phyloP scores from a whole-genome alignment of 2,797 vertebrate species.

The Apodemus agrarius region DNA sequence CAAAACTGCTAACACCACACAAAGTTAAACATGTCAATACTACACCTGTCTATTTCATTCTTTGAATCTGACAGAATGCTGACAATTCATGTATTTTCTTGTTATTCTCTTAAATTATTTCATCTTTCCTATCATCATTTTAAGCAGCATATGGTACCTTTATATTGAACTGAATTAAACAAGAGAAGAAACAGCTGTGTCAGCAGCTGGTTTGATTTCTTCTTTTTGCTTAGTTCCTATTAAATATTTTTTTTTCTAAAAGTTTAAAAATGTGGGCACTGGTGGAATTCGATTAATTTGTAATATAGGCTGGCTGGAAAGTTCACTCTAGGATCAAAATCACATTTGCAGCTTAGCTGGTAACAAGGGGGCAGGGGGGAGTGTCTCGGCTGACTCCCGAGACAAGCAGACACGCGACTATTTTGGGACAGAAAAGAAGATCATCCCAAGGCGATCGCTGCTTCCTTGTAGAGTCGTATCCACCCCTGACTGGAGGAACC shows the following conservation, averaged over 20 bases:
- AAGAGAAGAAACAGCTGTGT: constrained; percentile 93
- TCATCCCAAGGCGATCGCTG: constrained; percentile 77
- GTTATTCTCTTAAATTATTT: constrained; percentile 93
- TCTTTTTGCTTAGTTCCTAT: constrained; percentile 92
- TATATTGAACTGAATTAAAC: constrained; percentile 94
- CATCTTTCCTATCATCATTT: constrained; percentile 94
- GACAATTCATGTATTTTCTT: constrained; percentile 95
- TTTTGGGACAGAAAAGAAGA: constrained; percentile 73
- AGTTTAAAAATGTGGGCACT: constrained; percentile 84
- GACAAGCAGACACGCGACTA: constrained; percentile 68
- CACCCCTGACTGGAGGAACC: background rate
- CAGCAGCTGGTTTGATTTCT: constrained; percentile 92
- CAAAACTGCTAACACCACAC: constrained; percentile 93
- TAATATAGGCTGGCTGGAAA: constrained; percentile 65
- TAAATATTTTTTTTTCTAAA: constrained; percentile 88
- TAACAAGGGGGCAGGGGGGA: background rate
- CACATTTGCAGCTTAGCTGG: constrained; percentile 61
- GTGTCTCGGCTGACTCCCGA: constrained; percentile 56
- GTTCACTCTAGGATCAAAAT: constrained; percentile 44
- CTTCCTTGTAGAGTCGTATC: constrained; percentile 64
- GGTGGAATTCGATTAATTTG: constrained; percentile 82
- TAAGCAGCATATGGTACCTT: constrained; percentile 96
- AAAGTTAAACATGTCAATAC: constrained; percentile 94
- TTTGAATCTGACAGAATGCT: constrained; percentile 96
- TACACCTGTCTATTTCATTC: constrained; percentile 91